These are phyloP conservation scores for Callyntrura sp. DNA, from an alignment of 2,888 invertebrate genomes.

Conservation along the genomic window DNA sequence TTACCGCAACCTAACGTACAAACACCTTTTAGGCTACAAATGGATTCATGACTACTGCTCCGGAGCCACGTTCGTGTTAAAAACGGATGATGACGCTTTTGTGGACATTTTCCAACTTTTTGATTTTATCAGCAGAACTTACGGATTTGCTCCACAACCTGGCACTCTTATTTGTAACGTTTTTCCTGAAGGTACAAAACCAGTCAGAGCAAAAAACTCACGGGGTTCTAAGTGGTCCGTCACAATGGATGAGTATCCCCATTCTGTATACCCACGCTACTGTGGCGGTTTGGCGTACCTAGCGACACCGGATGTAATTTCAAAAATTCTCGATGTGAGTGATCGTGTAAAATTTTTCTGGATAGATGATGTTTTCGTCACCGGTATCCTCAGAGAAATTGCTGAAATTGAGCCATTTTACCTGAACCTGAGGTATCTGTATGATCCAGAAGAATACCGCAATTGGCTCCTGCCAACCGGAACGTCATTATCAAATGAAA, in stretches of 20 bases:
- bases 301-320: conserved; percentile 83
- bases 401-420: conserved; percentile 83
- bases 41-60: conserved; percentile 84
- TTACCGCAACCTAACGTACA: conserved; percentile 84
- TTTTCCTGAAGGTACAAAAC: conserved; percentile 83
- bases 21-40: conserved; percentile 84
- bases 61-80: conserved; percentile 83
- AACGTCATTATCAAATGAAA: conserved; percentile 49
- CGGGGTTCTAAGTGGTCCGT: conserved; percentile 84
- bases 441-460: conserved; percentile 82
- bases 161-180: conserved; percentile 83
- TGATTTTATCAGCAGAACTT: conserved; percentile 82
- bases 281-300: conserved; percentile 85
- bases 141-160: conserved; percentile 79
- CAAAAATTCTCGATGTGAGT: conserved; percentile 85
- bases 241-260: conserved; percentile 84
- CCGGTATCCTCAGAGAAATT: conserved; percentile 85
- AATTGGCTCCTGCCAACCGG: conserved; percentile 80
- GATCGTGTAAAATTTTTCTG: conserved; percentile 85
- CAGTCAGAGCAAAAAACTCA: conserved; percentile 71
- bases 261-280: conserved; percentile 84
- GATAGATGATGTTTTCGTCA: conserved; percentile 86
- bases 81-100: conserved; percentile 84
- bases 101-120: conserved; percentile 84
- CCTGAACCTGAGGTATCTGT: conserved; percentile 83